Evolutionary conservation across 2,113 vertebrate genomes (phyloP).

Genomic region (Nesogale talazaci): DNA sequence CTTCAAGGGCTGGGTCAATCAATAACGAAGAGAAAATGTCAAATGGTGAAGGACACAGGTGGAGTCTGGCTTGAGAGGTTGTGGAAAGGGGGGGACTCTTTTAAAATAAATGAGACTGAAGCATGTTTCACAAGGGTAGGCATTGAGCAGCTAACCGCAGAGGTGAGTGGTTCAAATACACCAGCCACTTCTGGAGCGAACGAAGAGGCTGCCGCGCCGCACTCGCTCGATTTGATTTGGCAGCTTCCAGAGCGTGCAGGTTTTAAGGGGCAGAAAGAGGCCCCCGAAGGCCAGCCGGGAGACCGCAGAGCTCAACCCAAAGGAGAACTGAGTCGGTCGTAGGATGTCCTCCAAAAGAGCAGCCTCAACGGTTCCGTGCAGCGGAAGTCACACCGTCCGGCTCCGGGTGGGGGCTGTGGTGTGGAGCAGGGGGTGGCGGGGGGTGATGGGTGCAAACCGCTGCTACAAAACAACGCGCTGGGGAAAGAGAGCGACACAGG

Average conservation of each 20-base stretch:
- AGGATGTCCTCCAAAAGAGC: background rate
- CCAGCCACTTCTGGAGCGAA: no score
- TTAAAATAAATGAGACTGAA: background rate
- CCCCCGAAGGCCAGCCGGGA: background rate
- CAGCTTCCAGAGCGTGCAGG: background rate
- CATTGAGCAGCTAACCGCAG: no score
- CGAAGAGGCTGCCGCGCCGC: no score
- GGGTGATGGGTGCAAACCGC: background rate
- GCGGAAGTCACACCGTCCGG: slow-evolving; percentile 34
- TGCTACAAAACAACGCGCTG: background rate
- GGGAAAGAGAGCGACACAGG: background rate
- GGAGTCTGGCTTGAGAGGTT: background rate
- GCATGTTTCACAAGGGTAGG: background rate
- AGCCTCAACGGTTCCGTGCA: background rate
- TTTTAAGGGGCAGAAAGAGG: background rate
- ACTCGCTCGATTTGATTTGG: no score
- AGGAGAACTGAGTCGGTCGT: background rate
- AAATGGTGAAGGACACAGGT: background rate
- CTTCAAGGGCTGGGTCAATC: background rate
- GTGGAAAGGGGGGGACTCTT: background rate
- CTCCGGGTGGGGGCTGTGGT: background rate
- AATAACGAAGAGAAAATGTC: background rate
- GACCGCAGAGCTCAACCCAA: background rate
- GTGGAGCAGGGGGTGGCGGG: background rate
- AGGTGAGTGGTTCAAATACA: no score